phyloP scores from a whole-genome alignment of 2,113 vertebrate species.

The Calidris pygmaea region DNA sequence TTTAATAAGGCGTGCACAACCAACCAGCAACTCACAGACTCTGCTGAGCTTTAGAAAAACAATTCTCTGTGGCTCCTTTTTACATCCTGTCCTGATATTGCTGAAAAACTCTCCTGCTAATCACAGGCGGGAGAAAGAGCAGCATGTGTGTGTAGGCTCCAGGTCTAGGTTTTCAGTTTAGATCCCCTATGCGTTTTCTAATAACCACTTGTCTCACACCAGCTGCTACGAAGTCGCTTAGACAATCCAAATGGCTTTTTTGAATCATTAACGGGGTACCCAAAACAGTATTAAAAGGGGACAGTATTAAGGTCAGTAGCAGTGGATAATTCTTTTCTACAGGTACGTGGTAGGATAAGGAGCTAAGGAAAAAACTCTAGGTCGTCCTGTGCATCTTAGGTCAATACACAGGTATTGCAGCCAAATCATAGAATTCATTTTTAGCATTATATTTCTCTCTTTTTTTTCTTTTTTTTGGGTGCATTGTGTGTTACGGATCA shows the following conservation, averaged over 20 bases:
- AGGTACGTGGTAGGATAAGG: neutral
- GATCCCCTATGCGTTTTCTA: neutral
- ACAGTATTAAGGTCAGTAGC: neutral
- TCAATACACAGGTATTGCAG: neutral
- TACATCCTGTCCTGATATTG: neutral
- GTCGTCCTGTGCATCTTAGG: neutral
- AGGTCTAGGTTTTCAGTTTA: neutral
- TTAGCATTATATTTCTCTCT: neutral
- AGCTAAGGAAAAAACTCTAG: neutral
- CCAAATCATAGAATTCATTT: neutral
- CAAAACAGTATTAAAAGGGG: neutral
- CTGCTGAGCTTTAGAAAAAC: neutral
- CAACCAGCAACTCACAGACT: neutral
- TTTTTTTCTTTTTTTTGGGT: neutral
- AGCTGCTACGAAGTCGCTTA: neutral
- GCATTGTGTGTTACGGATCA: neutral
- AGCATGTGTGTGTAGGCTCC: fast-evolving
- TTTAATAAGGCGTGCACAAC: neutral
- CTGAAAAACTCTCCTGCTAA: neutral
- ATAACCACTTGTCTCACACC: neutral
- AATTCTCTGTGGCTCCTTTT: neutral
- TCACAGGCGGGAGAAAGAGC: neutral
- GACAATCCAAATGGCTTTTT: neutral
- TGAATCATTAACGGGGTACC: neutral
- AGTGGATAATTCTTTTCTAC: neutral